Base-by-base conservation (phyloP, 1,140 invertebrate genomes). In the Hyles euphorbiae region DNA sequence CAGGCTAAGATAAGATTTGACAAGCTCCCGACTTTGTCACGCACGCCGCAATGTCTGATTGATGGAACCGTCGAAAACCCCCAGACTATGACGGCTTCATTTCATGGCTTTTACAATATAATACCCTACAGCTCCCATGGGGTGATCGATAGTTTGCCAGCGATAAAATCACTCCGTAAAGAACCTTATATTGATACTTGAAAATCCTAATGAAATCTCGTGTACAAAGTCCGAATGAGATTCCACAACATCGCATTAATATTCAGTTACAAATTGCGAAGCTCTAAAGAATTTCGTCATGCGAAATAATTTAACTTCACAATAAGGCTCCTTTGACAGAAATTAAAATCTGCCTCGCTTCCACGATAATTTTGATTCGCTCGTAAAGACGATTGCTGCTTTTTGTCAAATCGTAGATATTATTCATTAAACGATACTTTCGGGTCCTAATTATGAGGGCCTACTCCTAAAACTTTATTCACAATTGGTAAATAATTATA, bases 401-500 rank as follows among this genome's bases (percentile, higher is more conserved):
- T 53, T 56, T 79, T 74, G 76, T 85, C 79, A 81, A 82, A 74
- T 76, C 67, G 50, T 44, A 59, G 58, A 63, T 59, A 78, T 81
- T 81, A 81, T 83, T 83, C 74, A 78, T 85, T 77, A 81, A 83
- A 80, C 74, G 80, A 83, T 80, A 84, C 77, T 84, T 76, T 79
- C 76, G 75, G 74, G 71, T 78, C 61, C 75, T 74, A 81, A 84
- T 85, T 84, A 84, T 70, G 58, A 62, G 57, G 73, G 74, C 66
- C 73, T 71, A 68, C 63, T 81, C 64, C 68, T 10, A 56, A 76
- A 85, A 81, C 77, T 81, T 83, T 70, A 65, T 60, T 76, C 74
- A 80, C 80, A 87, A 87, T 87, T 78, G 83, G 75, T 76, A 86
- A 87, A 88, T 88, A 88, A 87, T 87, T 88, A 85, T 83, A 87